Evolutionary conservation across 1,140 invertebrate genomes (phyloP), one percentile per base, ranked within the genome.

Genomic region (Bombus waltoni): DNA sequence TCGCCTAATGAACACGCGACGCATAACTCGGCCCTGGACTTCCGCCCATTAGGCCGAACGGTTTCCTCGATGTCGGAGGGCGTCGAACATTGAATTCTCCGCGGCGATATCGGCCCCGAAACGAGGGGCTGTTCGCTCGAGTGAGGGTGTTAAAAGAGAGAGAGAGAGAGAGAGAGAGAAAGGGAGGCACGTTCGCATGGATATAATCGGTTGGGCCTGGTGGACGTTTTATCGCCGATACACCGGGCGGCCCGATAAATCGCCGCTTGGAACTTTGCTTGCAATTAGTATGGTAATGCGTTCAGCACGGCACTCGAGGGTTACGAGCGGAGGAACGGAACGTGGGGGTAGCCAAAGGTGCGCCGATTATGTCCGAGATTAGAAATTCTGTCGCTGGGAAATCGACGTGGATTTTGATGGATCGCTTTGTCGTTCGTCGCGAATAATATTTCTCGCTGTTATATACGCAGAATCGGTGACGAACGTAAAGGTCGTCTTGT

Each of bases 281-380:
- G 86, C 82, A 90, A 90, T 90, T 89, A 90, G 88, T 90, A 90
- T 90, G 88, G 74, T 90, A 90, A 90, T 90, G 71, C 77, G 85
- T 40, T 13, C 57, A 44, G 66, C 18, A 22, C 66, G 35, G 47
- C 47, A 53, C 22, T 53, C 18, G 47, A 38, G 80, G 68, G 57
- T 40, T n/a, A 68, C 42, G 53, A 59, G 35, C 10, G 18, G 35
- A 1, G n/a, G 44, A 65, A 44, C 57, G 42, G 57, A 6, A 9
- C n/a, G 13, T 13, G 15, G 71, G 11, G 18, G 32, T 53, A 22
- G 28, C 11, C 5, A 25, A 68, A 42, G 42, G 53, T 35, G 28
- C 22, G 65, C 28, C 42, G 75, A 83, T 83, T 42, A 47, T 42
- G 25, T 22, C 59, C 4, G 82, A 18, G 75, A 84, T 84, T 84